These are phyloP conservation scores for Erythrolamprus reginae DNA, from an alignment of 2,113 vertebrate species.

Conservation along the genomic window DNA sequence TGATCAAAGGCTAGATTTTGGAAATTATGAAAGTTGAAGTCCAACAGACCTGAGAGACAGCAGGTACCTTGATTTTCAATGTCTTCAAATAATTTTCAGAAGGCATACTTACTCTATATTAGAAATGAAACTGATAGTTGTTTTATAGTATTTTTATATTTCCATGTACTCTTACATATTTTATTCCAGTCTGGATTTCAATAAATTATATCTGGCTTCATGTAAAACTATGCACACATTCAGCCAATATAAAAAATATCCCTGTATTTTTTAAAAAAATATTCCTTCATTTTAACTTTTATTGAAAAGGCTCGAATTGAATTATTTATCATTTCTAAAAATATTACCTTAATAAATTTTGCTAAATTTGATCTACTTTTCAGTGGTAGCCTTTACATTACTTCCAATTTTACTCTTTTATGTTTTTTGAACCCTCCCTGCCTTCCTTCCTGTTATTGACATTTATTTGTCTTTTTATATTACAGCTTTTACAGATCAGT, in stretches of 20 bases:
- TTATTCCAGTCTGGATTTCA: too few species aligned
- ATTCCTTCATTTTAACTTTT: constrained; percentile 51
- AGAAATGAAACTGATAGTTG: constrained; percentile 33
- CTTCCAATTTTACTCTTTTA: constrained; percentile 60
- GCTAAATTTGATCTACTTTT: constrained; percentile 66
- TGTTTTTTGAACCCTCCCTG: constrained; percentile 50
- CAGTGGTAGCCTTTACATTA: constrained; percentile 58
- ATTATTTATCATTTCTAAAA: constrained; percentile 45
- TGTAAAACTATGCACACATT: constrained; percentile 52
- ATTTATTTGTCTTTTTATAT: constrained; percentile 64
- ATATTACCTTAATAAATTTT: constrained; percentile 57
- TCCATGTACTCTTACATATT: constrained; percentile 50
- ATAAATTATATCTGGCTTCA: constrained; percentile 57
- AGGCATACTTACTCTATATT: constrained; percentile 8
- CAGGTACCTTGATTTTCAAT: neutral
- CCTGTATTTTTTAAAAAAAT: constrained; percentile 18
- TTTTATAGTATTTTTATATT: constrained; percentile 41
- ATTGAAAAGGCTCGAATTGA: constrained; percentile 53
- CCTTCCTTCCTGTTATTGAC: constrained; percentile 47
- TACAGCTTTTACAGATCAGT: constrained; percentile 44
- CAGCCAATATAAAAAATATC: constrained; percentile 49
- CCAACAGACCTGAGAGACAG: neutral
- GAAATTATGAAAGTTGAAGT: neutral
- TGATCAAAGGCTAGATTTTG: neutral
- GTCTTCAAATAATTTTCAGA: neutral